Base-by-base conservation (phyloP, 2,797 vertebrate genomes). In the Sciurus vulgaris region DNA sequence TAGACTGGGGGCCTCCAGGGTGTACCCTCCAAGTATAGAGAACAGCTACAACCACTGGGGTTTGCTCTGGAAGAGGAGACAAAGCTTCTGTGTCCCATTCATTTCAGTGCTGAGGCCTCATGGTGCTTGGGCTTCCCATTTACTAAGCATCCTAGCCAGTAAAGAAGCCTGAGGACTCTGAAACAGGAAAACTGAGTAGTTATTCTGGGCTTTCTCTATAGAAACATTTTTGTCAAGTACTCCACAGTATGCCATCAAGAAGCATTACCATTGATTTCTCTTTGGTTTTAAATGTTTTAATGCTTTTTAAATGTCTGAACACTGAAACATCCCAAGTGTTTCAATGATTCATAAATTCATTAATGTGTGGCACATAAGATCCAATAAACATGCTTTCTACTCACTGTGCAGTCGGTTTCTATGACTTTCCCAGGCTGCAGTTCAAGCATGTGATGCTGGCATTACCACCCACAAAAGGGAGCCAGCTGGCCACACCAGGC, bases 171-270 rank as follows among this genome's bases (percentile, higher is more conserved):
- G 2, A 1, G 20, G n/a, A 72, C 61, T 87, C 67, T 63, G 63
- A n/a, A 85, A 85, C 5, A 85, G 59, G 35, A n/a, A 35, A 17
- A 3, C 83, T 38, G 12, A 74, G 59, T 26, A 10, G 77, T 44
- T 44, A 76, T 54, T 73, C 76, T 47, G 51, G 22, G n/a, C n/a
- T 84, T 44, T 89, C 49, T 92, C 73, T 24, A 7, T 74, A 89
- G 65, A 61, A 65, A 83, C 47, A 33, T 85, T 73, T 88, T 54
- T 73, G 89, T 69, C 14, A 72, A 90, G 90, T 61, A 63, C 51
- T 54, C 61, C 24, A 56, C 9, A 12, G 28, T 61, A 56, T 63
- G 24, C 10, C 35, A 72, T 93, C 67, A 70, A 41, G 61, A 82
- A 91, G 67, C 13, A 44, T 5, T 47, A 73, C 47, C 41, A 28